These are phyloP conservation scores for Meteorus cinctellus DNA, from an alignment of 2,888 invertebrate genomes.

Conservation along the genomic window DNA sequence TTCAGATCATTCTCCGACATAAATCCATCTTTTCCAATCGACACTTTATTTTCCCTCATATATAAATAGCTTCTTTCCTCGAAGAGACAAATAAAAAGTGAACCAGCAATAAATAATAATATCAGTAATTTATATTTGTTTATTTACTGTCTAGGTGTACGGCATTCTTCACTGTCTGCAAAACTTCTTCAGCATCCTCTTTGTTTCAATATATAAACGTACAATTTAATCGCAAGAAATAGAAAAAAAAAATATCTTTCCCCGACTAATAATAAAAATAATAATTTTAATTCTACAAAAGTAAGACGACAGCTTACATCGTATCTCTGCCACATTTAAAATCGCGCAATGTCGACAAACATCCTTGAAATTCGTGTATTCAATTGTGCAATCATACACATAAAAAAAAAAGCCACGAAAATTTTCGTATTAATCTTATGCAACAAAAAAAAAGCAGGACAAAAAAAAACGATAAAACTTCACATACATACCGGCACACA, in stretches of 20 bases:
- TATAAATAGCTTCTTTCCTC: no score
- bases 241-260: background rate
- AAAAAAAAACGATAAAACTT: background rate
- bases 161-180: background rate
- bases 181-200: background rate
- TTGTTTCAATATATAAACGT: background rate
- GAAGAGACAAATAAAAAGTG: background rate
- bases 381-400: background rate
- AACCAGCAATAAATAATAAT: background rate
- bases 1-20: no score
- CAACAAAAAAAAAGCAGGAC: background rate
- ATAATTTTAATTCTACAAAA: background rate
- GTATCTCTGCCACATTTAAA: background rate
- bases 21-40: no score
- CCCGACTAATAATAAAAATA: no score
- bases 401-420: background rate
- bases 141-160: conserved; percentile 2
- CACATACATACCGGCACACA: conserved; percentile 2
- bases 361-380: background rate
- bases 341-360: background rate
- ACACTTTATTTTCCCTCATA: no score
- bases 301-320: background rate
- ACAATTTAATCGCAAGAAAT: background rate
- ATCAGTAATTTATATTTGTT: background rate
- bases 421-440: background rate